Percentiles rank a stretch among this genome's conserved stretches.
phyloP scores from a whole-genome alignment of 2,797 vertebrate species.

The Poecilia picta region DNA sequence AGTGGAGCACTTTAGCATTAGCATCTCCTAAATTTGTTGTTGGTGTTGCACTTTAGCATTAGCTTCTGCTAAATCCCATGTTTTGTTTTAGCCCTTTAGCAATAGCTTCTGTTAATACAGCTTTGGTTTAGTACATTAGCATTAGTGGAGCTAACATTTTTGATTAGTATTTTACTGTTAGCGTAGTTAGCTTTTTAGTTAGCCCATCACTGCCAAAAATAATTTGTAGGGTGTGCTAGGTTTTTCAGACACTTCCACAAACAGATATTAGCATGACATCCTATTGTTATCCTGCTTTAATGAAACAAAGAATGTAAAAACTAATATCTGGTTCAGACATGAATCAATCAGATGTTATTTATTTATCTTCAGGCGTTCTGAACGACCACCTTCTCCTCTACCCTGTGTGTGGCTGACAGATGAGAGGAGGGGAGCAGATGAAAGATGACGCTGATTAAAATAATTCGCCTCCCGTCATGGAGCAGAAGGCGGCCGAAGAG shows the following conservation, averaged over 20 bases:
- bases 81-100: too few species aligned
- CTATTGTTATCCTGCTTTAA: slow-evolving; percentile 16
- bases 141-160: too few species aligned
- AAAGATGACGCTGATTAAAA: slow-evolving; percentile 80
- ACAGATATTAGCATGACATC: slow-evolving; percentile 26
- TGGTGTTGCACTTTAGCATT: too few species aligned
- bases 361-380: slow-evolving; percentile 24
- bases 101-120: too few species aligned
- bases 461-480: slow-evolving; percentile 71
- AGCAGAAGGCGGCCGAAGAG: slow-evolving; percentile 62
- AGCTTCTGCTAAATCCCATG: too few species aligned
- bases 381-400: slow-evolving; percentile 27
- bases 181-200: too few species aligned
- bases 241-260: slow-evolving; percentile 11
- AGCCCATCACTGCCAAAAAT: too few species aligned
- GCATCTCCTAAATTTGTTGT: too few species aligned
- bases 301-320: slow-evolving; percentile 47
- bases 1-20: too few species aligned
- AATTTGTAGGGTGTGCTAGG: background rate
- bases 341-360: slow-evolving; percentile 25
- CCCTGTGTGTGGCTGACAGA: slow-evolving; percentile 44
- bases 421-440: slow-evolving; percentile 56
- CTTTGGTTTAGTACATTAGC: too few species aligned
- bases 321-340: slow-evolving; percentile 31
- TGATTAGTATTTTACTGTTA: too few species aligned